Conservation (phyloP, 2,113 vertebrate genomes). For the Hemibagrus wyckioides region DNA sequence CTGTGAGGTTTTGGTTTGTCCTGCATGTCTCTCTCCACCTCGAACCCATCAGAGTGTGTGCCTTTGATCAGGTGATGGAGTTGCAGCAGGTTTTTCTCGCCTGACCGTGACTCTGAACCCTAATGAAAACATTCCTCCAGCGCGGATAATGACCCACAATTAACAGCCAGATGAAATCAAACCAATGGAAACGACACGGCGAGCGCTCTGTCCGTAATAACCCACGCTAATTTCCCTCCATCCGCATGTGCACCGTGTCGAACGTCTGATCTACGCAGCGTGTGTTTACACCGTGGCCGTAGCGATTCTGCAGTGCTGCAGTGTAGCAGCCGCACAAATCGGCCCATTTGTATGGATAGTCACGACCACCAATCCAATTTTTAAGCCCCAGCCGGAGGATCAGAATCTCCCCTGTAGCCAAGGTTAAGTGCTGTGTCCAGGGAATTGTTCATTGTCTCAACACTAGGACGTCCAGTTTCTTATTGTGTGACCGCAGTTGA, state of each 20-base stretch:
- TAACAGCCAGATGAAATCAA: neutral
- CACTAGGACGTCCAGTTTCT: conserved; percentile 43
- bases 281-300: conserved; percentile 16
- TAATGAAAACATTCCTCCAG: neutral
- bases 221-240: neutral
- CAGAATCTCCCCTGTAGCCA: conserved; percentile 50
- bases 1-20: neutral
- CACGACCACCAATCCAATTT: conserved; percentile 58
- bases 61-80: neutral
- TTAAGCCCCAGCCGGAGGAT: conserved; percentile 54
- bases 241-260: conserved; percentile 1
- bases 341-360: conserved; percentile 55
- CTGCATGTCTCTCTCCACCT: too few species aligned
- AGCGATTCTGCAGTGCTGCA: conserved; percentile 24
- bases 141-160: neutral
- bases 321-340: conserved; percentile 42
- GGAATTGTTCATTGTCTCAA: conserved; percentile 53
- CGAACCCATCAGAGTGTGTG: too few species aligned
- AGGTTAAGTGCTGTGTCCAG: conserved; percentile 60
- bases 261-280: conserved; percentile 23
- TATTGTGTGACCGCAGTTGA: conserved; percentile 38
- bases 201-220: neutral
- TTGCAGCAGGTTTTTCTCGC: neutral
- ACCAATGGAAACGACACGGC: neutral
- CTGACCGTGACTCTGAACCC: neutral